A percentile compares a stretch with the other conserved stretches of the same genome.
phyloP scores from a whole-genome alignment of 2,797 vertebrate genomes.

The Loris lydekkerianus region DNA sequence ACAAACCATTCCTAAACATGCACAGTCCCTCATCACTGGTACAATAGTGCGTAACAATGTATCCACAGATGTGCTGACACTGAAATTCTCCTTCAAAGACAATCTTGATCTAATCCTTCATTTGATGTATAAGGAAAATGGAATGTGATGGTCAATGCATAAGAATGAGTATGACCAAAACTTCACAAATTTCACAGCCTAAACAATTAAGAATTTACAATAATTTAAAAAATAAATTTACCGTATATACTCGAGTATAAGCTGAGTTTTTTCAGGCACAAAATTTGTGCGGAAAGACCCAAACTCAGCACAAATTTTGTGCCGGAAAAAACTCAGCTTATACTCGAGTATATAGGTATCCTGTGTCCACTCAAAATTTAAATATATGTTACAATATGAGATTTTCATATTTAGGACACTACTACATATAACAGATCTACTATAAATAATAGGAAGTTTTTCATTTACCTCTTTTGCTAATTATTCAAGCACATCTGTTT shows the following conservation, averaged over 20 bases:
- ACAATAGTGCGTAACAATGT: background rate
- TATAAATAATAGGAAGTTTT: conserved; percentile 24
- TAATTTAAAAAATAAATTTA: background rate
- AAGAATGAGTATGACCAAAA: background rate
- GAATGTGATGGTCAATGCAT: background rate
- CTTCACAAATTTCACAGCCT: background rate
- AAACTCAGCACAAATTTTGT: too few relatives aligned
- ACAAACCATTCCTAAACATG: background rate
- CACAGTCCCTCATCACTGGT: background rate
- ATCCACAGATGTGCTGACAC: background rate
- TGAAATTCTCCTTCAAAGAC: background rate
- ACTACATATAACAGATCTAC: background rate
- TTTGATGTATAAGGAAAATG: background rate
- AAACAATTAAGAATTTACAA: background rate
- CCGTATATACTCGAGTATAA: too few relatives aligned
- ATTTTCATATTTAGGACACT: background rate
- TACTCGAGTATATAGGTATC: background rate
- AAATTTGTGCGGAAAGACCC: too few relatives aligned
- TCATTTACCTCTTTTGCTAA: background rate
- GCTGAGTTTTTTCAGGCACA: too few relatives aligned
- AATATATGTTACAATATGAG: background rate
- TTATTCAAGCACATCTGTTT: background rate
- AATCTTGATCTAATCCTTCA: background rate
- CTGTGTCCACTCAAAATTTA: background rate
- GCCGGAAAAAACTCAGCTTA: too few relatives aligned